phyloP scores from a whole-genome alignment of 2,797 vertebrate species.

The Manis javanica region DNA sequence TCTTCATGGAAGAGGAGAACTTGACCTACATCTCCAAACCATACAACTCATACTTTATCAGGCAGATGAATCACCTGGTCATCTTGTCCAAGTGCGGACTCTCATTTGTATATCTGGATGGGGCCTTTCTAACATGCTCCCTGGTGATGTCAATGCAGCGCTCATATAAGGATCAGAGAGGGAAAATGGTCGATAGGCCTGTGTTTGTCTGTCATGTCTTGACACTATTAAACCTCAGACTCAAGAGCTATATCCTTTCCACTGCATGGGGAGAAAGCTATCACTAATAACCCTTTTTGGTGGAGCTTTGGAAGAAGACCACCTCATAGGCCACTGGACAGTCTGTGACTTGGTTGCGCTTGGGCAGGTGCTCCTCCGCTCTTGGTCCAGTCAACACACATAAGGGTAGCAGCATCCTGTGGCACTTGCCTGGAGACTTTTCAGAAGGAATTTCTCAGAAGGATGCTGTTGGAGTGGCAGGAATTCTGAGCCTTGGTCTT shows the following conservation, averaged over 20 bases:
- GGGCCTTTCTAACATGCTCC: neutral
- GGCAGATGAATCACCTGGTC: neutral
- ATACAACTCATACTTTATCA: neutral
- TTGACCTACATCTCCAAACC: constrained; percentile 31
- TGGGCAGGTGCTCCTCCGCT: neutral
- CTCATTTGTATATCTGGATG: neutral
- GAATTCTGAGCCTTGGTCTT: constrained; percentile 11
- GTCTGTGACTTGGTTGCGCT: neutral
- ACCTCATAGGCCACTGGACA: neutral
- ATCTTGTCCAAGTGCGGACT: neutral
- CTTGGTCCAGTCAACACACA: neutral
- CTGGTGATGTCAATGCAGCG: neutral
- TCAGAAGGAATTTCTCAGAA: constrained; percentile 12
- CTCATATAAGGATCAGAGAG: neutral
- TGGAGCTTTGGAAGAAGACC: neutral
- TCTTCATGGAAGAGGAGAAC: neutral
- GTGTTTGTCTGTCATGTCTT: neutral
- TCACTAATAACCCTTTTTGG: neutral
- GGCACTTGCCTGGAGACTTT: neutral
- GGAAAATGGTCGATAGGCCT: neutral
- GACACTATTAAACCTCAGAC: neutral
- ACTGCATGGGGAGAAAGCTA: neutral
- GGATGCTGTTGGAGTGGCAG: neutral
- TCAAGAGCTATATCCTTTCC: neutral
- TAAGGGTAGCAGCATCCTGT: neutral